These are phyloP conservation scores for Hemicentrotus pulcherrimus DNA, from an alignment of 35 echinoderm and acorn worm genomes.

Conservation along the genomic window DNA sequence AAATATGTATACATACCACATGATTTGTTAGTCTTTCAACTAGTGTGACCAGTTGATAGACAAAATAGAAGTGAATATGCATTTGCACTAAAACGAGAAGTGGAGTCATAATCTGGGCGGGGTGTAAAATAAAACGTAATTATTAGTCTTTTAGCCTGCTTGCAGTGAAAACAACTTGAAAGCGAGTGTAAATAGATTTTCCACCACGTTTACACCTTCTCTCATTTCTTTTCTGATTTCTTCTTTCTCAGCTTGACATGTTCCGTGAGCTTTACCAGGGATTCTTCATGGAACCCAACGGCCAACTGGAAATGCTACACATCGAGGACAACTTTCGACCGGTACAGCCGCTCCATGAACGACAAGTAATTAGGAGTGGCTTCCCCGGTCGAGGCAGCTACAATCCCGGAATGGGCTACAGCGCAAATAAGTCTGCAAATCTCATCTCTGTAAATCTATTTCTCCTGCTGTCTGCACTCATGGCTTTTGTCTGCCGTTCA, in stretches of 20 bases:
- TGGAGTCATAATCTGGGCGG: too few species aligned
- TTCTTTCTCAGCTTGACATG: constrained; percentile 38
- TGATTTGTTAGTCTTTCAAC: too few species aligned
- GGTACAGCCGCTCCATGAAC: background rate
- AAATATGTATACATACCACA: too few species aligned
- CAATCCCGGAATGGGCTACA: background rate
- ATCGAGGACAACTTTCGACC: constrained; percentile 40
- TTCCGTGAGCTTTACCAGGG: constrained; percentile 41
- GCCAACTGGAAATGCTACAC: constrained; percentile 6
- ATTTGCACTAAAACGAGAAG: too few species aligned
- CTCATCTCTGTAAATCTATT: background rate
- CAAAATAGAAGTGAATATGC: too few species aligned
- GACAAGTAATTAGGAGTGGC: background rate
- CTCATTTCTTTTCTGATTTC: background rate
- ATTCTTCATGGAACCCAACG: background rate
- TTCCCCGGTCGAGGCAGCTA: background rate
- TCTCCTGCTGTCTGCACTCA: background rate
- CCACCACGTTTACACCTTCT: background rate
- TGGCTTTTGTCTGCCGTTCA: background rate
- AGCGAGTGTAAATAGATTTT: too few species aligned
- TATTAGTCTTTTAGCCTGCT: too few species aligned
- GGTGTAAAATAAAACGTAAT: too few species aligned
- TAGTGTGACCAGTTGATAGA: too few species aligned
- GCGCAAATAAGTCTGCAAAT: background rate
- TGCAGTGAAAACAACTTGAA: too few species aligned